Evolutionary conservation across 2,888 invertebrate genomes (phyloP).

Genomic region (Melieria crassipennis): DNA sequence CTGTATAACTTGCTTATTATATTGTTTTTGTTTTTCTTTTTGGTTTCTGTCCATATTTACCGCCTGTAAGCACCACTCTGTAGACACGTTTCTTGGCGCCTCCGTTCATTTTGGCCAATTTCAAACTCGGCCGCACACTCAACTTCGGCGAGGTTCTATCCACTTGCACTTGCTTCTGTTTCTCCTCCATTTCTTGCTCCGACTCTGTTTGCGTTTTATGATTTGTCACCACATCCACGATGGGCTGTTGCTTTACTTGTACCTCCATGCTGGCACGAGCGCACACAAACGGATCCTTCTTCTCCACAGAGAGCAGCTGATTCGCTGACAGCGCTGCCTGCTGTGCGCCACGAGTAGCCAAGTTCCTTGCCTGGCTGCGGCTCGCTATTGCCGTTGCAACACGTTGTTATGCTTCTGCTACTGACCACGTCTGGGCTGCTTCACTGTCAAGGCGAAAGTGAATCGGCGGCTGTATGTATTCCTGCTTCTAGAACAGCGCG

Average conservation of each 20-base stretch:
- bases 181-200: background rate
- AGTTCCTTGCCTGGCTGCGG: no score
- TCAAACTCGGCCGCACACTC: slow-evolving; percentile 21
- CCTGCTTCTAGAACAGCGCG: no score
- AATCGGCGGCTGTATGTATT: no score
- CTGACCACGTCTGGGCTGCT: no score
- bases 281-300: no score
- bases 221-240: slow-evolving; percentile 7
- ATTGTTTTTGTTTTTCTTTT: background rate
- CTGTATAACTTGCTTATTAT: background rate
- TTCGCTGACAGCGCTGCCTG: no score
- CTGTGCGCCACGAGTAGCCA: no score
- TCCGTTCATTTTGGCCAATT: slow-evolving; percentile 25
- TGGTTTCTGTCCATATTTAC: slow-evolving; percentile 27
- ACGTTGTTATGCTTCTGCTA: no score
- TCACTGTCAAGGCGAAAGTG: no score
- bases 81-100: slow-evolving; percentile 42
- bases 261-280: no score
- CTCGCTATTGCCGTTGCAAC: no score
- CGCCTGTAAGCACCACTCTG: slow-evolving; percentile 47
- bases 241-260: background rate
- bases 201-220: background rate
- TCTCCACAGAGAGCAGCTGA: no score
- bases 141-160: slow-evolving; percentile 21
- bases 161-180: slow-evolving; percentile 3